A percentile compares a stretch with the other conserved stretches of the same genome.
Conservation (phyloP, 1,140 invertebrate genomes). For the Cheumatopsyche charites region DNA sequence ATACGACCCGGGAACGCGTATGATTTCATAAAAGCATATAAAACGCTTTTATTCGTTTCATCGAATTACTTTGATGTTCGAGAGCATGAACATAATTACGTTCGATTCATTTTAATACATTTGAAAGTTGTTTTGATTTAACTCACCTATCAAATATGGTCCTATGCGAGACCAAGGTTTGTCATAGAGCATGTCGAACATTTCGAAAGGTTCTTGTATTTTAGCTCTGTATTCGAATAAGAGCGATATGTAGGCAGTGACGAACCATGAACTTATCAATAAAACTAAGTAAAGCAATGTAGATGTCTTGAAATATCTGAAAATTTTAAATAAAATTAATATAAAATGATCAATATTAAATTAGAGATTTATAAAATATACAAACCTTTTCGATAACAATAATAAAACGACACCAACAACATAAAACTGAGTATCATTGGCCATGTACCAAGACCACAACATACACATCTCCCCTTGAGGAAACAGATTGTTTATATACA, state of each 20-base stretch:
- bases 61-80: too few relatives aligned
- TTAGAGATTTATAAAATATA: too few relatives aligned
- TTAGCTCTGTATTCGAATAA: slow-evolving; percentile 76
- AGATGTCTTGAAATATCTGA: slow-evolving; percentile 65
- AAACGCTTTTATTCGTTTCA: too few relatives aligned
- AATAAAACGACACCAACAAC: slow-evolving; percentile 74
- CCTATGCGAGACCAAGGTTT: slow-evolving; percentile 84
- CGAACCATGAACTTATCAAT: slow-evolving; percentile 74
- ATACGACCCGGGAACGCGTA: too few relatives aligned
- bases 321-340: slow-evolving; percentile 27
- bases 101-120: too few relatives aligned
- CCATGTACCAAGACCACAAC: slow-evolving; percentile 92
- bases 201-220: slow-evolving; percentile 80
- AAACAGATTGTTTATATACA: slow-evolving; percentile 82
- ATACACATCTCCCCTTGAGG: slow-evolving; percentile 82
- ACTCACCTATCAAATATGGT: slow-evolving; percentile 74
- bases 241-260: slow-evolving; percentile 76
- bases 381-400: slow-evolving; percentile 76
- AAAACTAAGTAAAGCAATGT: slow-evolving; percentile 63
- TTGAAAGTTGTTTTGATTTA: not conserved
- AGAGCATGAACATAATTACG: too few relatives aligned
- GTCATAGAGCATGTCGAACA: slow-evolving; percentile 83
- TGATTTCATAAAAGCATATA: too few relatives aligned
- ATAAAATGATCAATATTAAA: not conserved
- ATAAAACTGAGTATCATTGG: slow-evolving; percentile 91